Evolutionary conservation across 2,113 vertebrate species (phyloP), one percentile per base, ranked within the genome.

Genomic region (Tyto alba): DNA sequence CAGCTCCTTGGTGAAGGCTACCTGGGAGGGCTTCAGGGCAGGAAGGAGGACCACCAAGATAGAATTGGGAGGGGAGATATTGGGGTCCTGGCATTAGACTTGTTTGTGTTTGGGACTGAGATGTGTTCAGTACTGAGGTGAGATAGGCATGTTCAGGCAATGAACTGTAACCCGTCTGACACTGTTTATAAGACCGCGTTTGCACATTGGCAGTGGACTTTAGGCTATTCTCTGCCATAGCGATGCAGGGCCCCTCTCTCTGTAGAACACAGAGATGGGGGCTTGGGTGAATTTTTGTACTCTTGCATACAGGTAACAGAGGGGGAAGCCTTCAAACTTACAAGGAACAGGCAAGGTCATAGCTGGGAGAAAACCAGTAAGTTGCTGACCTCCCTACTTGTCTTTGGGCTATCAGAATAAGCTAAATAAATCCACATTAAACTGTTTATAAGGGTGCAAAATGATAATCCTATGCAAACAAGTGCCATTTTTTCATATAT

Each of bases 291-390:
- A 11, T 73, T 85, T 92, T 89, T 55, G 9, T 73, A 56, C 11
- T 3, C 32, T 50, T 78, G 9, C 14, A 22, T n/a, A 23, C 2
- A 57, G 29, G 9, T 25, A 66, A 38, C 8, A 60, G 2, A 0
- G 21, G 10, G 26, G 4, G 4, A 23, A 83, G 3, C 32, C 16
- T 67, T 88, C 38, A 80, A 11, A 68, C 16, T 64, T 76, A n/a
- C 6, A 85, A 78, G 0, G 3, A 75, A 25, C 13, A 50, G 74
- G 25, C 21, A 67, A 59, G 7, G 25, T 81, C 36, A 34, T 38
- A 56, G 38, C 30, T 85, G 41, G 18, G 57, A 76, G 53, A 91
- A 91, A 59, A 22, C 9, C 17, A 40, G 0, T 32, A 72, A 64
- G 10, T 73, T 85, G n/a, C 17, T 85, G 74, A 80, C 16, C 8